Evolutionary conservation across 2,113 vertebrate genomes (phyloP), one percentile per base, ranked within the genome.

Genomic region (Dissostichus mawsoni): DNA sequence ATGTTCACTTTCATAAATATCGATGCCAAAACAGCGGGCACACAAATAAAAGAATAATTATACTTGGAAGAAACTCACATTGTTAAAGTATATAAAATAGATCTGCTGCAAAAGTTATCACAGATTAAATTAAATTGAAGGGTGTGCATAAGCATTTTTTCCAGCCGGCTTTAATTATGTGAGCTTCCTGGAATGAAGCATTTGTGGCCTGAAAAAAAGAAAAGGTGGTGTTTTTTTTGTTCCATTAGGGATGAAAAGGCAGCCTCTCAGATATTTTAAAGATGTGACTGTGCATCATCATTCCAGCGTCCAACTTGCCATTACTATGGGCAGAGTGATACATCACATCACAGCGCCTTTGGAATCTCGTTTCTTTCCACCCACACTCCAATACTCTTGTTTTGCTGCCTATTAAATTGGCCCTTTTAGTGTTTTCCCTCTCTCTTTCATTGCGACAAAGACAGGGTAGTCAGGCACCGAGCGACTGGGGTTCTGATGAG

Each of bases 381-480:
- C 87, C 84, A 84, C 86, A 56, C 75, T 81, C 45, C 71, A 81
- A 78, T 68, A 73, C 66, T 78, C 81, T 84, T 17, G 78, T 89
- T 87, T 86, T 88, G 88, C 85, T 87, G 81, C 80, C 77, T 68
- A 84, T 88, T 91, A 91, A 90, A 90, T 87, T 72, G 78, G 69
- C 74, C 81, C 85, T 65, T 81, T 91, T 89, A 85, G 82, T 77
- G 81, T 74, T 87, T 73, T 83, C 70, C 56, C 69, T 75, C 68
- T 75, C 72, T 68, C 75, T 86, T 77, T 82, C 82, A 81, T 84
- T 77, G 66, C 44, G 66, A 81, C 61, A 77, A 78, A 91, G 84
- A 87, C 72, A 77, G 55, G 69, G 62, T 51, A 89, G 78, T 85
- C 78, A 67, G 79, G 83, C 77, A 78, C 62, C 56, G 47, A 72